Conservation (phyloP, 1,140 invertebrate species). For the Epicauta chinensis region DNA sequence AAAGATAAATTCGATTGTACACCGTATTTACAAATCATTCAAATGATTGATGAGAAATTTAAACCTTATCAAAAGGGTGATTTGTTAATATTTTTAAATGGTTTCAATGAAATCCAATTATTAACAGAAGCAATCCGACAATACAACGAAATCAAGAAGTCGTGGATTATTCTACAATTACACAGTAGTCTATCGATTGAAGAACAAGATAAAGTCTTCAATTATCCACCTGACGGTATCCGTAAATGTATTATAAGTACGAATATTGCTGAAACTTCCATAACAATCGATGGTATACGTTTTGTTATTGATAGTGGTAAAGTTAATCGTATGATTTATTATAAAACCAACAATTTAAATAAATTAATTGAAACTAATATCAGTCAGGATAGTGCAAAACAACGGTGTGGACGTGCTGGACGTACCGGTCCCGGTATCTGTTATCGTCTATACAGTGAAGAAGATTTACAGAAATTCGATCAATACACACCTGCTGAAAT, state of each 20-base stretch:
- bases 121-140: slow-evolving; percentile 82
- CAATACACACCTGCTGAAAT: slow-evolving; percentile 72
- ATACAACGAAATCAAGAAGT: slow-evolving; percentile 73
- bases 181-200: slow-evolving; percentile 89
- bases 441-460: slow-evolving; percentile 81
- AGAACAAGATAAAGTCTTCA: slow-evolving; percentile 98
- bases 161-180: slow-evolving; percentile 93
- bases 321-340: slow-evolving; percentile 96
- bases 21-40: slow-evolving; percentile 88
- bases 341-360: slow-evolving; percentile 58
- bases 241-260: slow-evolving; percentile 97
- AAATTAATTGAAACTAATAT: slow-evolving; percentile 82
- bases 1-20: slow-evolving; percentile 77
- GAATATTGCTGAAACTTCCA: slow-evolving; percentile 99
- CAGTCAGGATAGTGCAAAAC: slow-evolving; percentile 93
- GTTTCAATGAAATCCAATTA: slow-evolving; percentile 89
- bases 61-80: slow-evolving; percentile 84
- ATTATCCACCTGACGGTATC: slow-evolving; percentile 89
- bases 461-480: slow-evolving; percentile 55
- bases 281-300: slow-evolving; percentile 97
- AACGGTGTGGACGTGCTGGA: slow-evolving; percentile 92
- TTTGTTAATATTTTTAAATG: slow-evolving; percentile 93
- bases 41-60: slow-evolving; percentile 88
- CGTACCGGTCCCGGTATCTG: slow-evolving; percentile 72
- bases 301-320: slow-evolving; percentile 97